Evolutionary conservation across 1,140 invertebrate species (phyloP), one percentile per base, ranked within the genome.

Genomic region (Drosophila kurseongensis): DNA sequence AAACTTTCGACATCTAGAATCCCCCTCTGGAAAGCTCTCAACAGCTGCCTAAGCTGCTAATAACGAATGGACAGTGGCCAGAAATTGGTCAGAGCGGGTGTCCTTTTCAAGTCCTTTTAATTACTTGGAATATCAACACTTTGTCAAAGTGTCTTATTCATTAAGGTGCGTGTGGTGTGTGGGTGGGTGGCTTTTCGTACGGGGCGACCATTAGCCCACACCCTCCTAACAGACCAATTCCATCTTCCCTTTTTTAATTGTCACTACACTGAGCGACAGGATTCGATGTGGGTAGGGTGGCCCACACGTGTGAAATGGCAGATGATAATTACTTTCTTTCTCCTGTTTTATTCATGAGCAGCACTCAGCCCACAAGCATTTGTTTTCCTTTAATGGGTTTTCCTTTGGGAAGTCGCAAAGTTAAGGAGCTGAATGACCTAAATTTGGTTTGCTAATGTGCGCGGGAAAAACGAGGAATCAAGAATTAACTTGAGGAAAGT

Each of bases 101-200:
- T 77, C 36, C 65, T 69, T 71, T 36, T 47, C 65, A 71, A 69
- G 83, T 81, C 78, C 74, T 75, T 91, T 91, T 91, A 91, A 91
- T 91, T 91, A 91, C 90, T 80, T 61, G 40, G 52, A 75, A 74
- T 77, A 85, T 91, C 90, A 91, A 89, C 90, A 91, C 90, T 89
- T 91, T 89, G 83, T 89, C 90, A 79, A 89, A 72, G 62, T 86
- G 82, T 60, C 62, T 52, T 45, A 72, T 74, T 73, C 73, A 80
- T 69, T 78, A 72, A 86, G 83, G 82, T 86, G 83, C 55, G 69
- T 40, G 60, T 62, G 36, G 32, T 58, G 69, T 40, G 60, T 66
- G 36, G 32, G 9, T 42, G 45, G 38, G 29, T 47, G 27, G 52
- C 41, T 16, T 13, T 54, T 47, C 36, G 38, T n/a, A 54, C 12